Evolutionary conservation across 2,113 vertebrate species (phyloP), one percentile per base, ranked within the genome.

Genomic region (Cinclus cinclus): DNA sequence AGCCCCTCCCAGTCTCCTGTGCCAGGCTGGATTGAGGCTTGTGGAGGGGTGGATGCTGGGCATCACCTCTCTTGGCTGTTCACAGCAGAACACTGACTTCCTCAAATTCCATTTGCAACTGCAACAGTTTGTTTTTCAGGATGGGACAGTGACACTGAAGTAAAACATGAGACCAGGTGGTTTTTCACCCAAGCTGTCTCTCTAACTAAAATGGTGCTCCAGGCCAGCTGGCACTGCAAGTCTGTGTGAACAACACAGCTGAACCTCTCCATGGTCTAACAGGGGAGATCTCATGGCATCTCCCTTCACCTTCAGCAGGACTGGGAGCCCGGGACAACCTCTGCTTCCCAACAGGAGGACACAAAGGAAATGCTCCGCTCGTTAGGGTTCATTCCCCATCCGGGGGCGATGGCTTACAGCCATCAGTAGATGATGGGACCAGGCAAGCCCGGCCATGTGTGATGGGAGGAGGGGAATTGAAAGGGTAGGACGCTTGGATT

Each of bases 401-500:
- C 4, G 0, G 22, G 23, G 37, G 31, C 0, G 8, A 21, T 70
- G 49, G 28, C 35, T 80, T 23, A n/a, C 35, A 77, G 76, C 37
- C 59, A 37, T 10, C 42, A 49, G 44, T 2, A 50, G 47, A 78
- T 2, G 53, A 60, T 44, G 60, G 25, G 25, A 47, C 35, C 2
- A 2, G 69, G 71, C 76, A 81, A 88, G 68, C 67, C 59, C 0
- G 0, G 35, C 75, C 5, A 5, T 39, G 88, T 77, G 68, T 13
- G 39, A 44, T 30, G 86, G 63, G 71, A 94, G 42, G 63, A 80
- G 74, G 41, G 83, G 90, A 88, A 95, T 0, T 31, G 90, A 59
- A 90, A 90, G 65, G 68, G 55, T 47, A 70, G 50, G 67, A 81
- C 15, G 25, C 63, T 86, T 80, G 75, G 83, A 62, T 94, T 80